phyloP scores from a whole-genome alignment of 2,888 invertebrate species.

The Eilema depressum region DNA sequence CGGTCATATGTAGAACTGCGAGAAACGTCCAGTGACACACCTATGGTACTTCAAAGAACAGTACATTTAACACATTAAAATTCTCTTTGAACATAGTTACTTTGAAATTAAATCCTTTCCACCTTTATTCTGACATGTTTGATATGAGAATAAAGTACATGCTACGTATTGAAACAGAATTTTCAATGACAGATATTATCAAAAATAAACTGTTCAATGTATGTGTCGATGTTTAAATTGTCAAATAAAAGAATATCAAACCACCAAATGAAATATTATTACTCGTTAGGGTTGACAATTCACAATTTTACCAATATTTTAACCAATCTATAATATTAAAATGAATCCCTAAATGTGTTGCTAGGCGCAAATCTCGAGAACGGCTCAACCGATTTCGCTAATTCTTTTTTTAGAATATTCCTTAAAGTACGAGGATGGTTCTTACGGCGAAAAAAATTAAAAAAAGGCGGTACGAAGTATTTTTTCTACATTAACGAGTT shows the following conservation, averaged over 20 bases:
- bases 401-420: too few relatives aligned
- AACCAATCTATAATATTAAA: too few relatives aligned
- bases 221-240: slow-evolving; percentile 41
- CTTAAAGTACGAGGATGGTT: too few relatives aligned
- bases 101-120: slow-evolving; percentile 18
- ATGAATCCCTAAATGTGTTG: too few relatives aligned
- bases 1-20: background rate
- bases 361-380: too few relatives aligned
- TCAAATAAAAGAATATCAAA: slow-evolving; percentile 40
- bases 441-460: too few relatives aligned
- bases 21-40: background rate
- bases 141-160: slow-evolving; percentile 25
- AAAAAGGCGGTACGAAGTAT: too few relatives aligned
- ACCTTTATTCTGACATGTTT: slow-evolving; percentile 36
- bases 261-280: slow-evolving; percentile 48
- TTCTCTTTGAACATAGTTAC: slow-evolving; percentile 19
- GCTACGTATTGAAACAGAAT: slow-evolving; percentile 43
- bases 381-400: too few relatives aligned
- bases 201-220: slow-evolving; percentile 48
- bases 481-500: too few relatives aligned
- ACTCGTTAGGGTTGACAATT: slow-evolving; percentile 36
- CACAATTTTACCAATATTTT: too few relatives aligned
- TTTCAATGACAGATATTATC: slow-evolving; percentile 36
- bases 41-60: background rate
- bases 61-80: slow-evolving; percentile 9